A percentile compares a stretch with the other conserved stretches of the same genome.
phyloP scores from a whole-genome alignment of 2,113 vertebrate genomes.

The Rhinolophus sinicus region DNA sequence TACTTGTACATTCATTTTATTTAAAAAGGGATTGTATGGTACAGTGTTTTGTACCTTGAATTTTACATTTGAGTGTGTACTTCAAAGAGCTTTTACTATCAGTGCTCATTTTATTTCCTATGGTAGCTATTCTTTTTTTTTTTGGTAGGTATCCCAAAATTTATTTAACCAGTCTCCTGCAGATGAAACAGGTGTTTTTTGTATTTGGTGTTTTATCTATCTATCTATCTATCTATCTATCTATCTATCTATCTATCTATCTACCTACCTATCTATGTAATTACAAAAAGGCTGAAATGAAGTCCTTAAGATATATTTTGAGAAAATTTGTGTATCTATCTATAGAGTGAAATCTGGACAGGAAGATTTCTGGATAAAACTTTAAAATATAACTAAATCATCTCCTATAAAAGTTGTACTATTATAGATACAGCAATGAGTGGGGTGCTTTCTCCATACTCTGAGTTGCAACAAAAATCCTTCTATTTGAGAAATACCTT shows the following conservation, averaged over 20 bases:
- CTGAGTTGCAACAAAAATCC: neutral
- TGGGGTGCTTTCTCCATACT: neutral
- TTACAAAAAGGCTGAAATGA: neutral
- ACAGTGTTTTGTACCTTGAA: neutral
- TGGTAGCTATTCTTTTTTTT: neutral
- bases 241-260: neutral
- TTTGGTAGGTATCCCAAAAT: neutral
- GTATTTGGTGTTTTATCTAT: neutral
- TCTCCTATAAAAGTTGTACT: neutral
- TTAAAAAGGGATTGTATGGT: neutral
- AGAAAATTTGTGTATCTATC: neutral
- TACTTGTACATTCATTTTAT: neutral
- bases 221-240: neutral
- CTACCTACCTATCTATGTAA: neutral
- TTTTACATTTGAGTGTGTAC: neutral
- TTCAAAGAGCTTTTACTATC: neutral
- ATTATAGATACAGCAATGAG: neutral
- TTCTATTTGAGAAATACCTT: slow-evolving; percentile 26
- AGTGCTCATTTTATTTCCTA: neutral
- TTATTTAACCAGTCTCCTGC: neutral
- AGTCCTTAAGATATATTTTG: neutral
- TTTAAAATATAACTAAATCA: neutral
- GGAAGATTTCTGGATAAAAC: neutral
- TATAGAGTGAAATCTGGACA: neutral
- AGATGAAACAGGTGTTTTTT: neutral